Base-by-base conservation (phyloP, 2,113 vertebrate genomes). In the Tragelaphus scriptus region DNA sequence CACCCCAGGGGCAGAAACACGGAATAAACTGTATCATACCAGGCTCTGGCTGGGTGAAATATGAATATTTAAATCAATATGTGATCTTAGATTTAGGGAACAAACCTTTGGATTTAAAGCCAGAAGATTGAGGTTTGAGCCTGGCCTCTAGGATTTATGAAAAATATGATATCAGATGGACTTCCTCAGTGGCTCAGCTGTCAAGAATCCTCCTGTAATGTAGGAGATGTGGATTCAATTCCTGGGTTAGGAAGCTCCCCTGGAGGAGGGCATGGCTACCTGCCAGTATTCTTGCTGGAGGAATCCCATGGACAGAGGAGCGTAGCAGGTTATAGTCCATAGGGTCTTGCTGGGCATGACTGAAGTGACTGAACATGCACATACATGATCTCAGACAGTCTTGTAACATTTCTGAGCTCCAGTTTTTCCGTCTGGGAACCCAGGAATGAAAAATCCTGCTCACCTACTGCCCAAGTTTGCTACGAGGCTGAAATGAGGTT, bases 301-400 rank as follows among this genome's bases (percentile, higher is more conserved):
- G n/a, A 71, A 71, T 71, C 19, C 65, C 68, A 71, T 40, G 68
- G 68, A 71, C 68, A 71, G 68, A 71, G 10, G 68, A 71, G n/a
- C 68, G 5, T 40, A n/a, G 68, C 10, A 0, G 68, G 19, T 0
- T 71, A 40, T 10, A 71, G 5, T 71, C 19, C n/a, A 40, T 12
- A 40, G 68, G 19, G 19, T 71, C n/a, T 71, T n/a, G 19, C 19
- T 71, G 19, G 68, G 19, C n/a, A 71, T 3, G 19, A 36, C n/a
- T 71, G 68, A 71, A 71, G n/a, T 23, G n/a, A 23, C 68, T 40
- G 19, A 23, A 36, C 5, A 40, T 0, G 1, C 19, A 6, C 0
- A 0, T 19, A 71, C n/a, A 71, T 6, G 5, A 16, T 40, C 79
- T 85, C 88, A 12, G 49, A 51, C 7, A 47, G 36, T 19, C 40